Evolutionary conservation across 2,888 invertebrate species (phyloP).

Genomic region (Clepsis dumicolana): DNA sequence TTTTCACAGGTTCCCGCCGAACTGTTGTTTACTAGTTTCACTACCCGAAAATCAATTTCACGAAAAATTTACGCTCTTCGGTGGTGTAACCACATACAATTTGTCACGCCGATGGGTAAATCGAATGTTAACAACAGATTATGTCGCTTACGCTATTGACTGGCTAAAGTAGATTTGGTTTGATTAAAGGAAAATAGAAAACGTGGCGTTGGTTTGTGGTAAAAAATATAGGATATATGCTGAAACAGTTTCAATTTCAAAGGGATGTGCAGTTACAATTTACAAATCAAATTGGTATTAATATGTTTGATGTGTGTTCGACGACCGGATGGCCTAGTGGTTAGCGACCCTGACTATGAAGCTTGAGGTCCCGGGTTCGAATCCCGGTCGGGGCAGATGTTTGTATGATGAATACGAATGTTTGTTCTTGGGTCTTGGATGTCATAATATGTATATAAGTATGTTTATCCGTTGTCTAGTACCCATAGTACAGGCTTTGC

Average conservation of each 20-base stretch:
- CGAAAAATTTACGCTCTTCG: slow-evolving; percentile 53
- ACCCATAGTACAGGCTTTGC: too few species aligned
- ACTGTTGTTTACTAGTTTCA: slow-evolving; percentile 41
- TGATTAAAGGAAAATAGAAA: slow-evolving; percentile 4
- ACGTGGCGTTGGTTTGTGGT: not conserved
- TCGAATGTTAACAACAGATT: slow-evolving; percentile 51
- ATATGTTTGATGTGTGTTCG: too few species aligned
- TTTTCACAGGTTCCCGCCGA: slow-evolving; percentile 23
- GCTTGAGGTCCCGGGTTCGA: too few species aligned
- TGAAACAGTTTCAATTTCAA: not conserved
- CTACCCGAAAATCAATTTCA: slow-evolving; percentile 53
- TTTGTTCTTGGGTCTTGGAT: too few species aligned
- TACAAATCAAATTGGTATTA: too few species aligned
- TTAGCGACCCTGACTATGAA: too few species aligned
- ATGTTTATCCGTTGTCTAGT: too few species aligned
- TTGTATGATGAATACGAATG: too few species aligned
- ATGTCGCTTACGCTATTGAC: slow-evolving; percentile 52
- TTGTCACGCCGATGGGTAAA: slow-evolving; percentile 50
- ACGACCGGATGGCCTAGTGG: too few species aligned
- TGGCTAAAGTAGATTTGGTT: slow-evolving; percentile 29
- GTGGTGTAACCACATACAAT: slow-evolving; percentile 54
- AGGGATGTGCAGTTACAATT: too few species aligned
- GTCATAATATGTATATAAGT: too few species aligned
- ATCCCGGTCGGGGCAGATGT: too few species aligned
- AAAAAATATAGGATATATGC: not conserved